Evolutionary conservation across 2,113 vertebrate species (phyloP).

Genomic region (Lanius ludovicianus): DNA sequence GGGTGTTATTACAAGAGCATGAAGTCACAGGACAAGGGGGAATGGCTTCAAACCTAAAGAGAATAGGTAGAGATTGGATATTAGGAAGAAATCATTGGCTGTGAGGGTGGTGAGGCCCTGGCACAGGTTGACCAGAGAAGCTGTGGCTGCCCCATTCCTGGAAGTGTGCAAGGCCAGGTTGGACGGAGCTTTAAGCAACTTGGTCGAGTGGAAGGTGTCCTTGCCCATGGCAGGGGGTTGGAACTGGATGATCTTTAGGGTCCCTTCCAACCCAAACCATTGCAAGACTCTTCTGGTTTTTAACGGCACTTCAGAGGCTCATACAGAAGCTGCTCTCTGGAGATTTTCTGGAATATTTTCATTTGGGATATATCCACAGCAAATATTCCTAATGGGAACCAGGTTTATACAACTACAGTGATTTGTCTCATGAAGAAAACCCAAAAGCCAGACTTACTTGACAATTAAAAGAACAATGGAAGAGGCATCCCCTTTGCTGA

Average conservation of each 20-base stretch:
- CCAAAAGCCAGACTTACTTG: not conserved
- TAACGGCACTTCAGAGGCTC: not conserved
- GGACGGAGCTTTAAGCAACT: not conserved
- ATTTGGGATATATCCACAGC: not conserved
- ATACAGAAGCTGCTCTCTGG: not conserved
- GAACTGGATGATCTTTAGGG: not conserved
- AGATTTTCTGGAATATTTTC: not conserved
- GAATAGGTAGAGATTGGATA: too few relatives aligned
- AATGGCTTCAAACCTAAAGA: not conserved
- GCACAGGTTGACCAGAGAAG: not conserved
- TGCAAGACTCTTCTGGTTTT: not conserved
- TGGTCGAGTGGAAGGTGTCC: not conserved
- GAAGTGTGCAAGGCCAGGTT: not conserved
- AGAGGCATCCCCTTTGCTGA: not conserved
- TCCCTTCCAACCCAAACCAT: not conserved
- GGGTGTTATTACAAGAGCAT: not conserved
- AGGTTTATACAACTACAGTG: not conserved
- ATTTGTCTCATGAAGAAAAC: not conserved
- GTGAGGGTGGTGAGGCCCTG: not conserved
- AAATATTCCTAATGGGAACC: not conserved
- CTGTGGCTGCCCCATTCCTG: not conserved
- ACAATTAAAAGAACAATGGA: not conserved
- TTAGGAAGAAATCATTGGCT: not conserved
- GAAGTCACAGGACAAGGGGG: not conserved
- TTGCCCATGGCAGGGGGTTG: fast-evolving